These are phyloP conservation scores for Halichoeres trimaculatus DNA, from an alignment of 2,113 vertebrate species.

Conservation along the genomic window DNA sequence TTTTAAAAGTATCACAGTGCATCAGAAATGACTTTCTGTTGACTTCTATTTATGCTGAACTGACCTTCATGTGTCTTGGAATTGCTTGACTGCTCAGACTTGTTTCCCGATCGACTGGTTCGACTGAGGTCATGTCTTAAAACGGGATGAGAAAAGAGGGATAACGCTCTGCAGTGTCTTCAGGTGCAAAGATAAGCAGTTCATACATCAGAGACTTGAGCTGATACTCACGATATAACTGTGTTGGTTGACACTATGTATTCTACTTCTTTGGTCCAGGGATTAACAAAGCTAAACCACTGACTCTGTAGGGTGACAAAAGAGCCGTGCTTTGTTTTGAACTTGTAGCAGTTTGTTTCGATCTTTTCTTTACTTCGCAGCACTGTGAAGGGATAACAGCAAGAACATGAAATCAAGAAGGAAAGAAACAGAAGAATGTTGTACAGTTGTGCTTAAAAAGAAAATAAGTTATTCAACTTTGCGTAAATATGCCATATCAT, in stretches of 20 bases:
- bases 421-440: no score
- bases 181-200: neutral
- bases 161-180: neutral
- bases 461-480: neutral
- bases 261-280: slow-evolving; percentile 96
- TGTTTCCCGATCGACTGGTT: slow-evolving; percentile 77
- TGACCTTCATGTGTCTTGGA: slow-evolving; percentile 88
- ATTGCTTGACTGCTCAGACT: slow-evolving; percentile 73
- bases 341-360: slow-evolving; percentile 92
- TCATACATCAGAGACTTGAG: neutral
- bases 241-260: slow-evolving; percentile 94
- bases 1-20: neutral
- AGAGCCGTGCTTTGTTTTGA: slow-evolving; percentile 90
- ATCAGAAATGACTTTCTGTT: neutral
- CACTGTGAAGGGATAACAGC: slow-evolving; percentile 77
- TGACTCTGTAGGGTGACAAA: slow-evolving; percentile 91
- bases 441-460: no score
- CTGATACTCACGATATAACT: slow-evolving; percentile 89
- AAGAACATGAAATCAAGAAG: neutral
- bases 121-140: slow-evolving; percentile 69
- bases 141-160: slow-evolving; percentile 3
- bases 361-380: slow-evolving; percentile 93
- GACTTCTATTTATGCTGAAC: slow-evolving; percentile 16
- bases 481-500: neutral
- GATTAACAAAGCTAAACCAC: slow-evolving; percentile 96